Evolutionary conservation across 2,888 invertebrate species (phyloP).

Genomic region (Meghimatium bilineatum): DNA sequence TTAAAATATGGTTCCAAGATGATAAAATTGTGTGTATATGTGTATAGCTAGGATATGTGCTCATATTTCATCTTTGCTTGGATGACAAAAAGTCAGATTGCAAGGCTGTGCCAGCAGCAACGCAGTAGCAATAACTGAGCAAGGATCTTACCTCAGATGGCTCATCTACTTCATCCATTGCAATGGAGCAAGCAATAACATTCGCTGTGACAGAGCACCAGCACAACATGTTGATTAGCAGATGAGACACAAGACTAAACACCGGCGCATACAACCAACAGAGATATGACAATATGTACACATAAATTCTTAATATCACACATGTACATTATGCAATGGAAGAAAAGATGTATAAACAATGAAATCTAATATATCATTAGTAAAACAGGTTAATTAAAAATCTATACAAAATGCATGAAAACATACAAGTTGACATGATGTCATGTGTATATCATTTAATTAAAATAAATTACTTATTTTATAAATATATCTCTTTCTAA

Average conservation of each 20-base stretch:
- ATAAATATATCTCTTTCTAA: no score
- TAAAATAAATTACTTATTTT: no score
- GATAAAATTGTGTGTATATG: neutral
- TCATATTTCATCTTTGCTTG: neutral
- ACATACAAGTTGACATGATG: no score
- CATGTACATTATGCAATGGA: neutral
- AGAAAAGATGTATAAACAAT: no score
- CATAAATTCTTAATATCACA: neutral
- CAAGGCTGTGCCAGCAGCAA: constrained; percentile 17
- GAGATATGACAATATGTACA: neutral
- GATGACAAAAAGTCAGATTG: neutral
- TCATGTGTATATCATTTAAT: no score
- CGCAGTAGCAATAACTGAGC: neutral
- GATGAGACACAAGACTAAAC: neutral
- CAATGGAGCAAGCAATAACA: constrained; percentile 7
- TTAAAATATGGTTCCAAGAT: neutral
- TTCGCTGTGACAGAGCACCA: constrained; percentile 43
- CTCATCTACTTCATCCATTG: constrained; percentile 33
- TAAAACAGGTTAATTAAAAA: no score
- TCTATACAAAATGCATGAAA: no score
- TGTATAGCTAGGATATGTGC: neutral
- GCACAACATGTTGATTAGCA: constrained; percentile 26
- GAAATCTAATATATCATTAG: no score
- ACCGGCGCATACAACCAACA: neutral
- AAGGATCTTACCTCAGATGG: constrained; percentile 30